Evolutionary conservation across 2,888 invertebrate species (phyloP), one percentile per base, ranked within the genome.

Genomic region (Polyploca ridens): DNA sequence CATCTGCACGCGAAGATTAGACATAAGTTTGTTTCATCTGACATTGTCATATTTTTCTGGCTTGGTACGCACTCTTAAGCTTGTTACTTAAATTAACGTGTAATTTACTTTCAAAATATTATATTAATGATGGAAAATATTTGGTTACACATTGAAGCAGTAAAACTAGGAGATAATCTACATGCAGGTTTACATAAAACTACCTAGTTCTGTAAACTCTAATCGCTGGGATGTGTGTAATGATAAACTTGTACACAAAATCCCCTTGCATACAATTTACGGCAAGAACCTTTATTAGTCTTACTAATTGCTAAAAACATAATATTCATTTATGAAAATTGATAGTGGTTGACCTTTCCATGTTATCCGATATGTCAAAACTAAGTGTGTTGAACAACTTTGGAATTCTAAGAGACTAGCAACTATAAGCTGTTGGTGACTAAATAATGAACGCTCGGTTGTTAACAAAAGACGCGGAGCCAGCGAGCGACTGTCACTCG

Each of bases 361-460:
- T 5, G 1, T 41, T 14, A 14, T 44, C 14, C 38, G 38, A 38
- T 14, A 14, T 44, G 46, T n/a, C n/a, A 46, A n/a, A 5, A 46
- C 14, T 41, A 41, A 46, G 46, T 46, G n/a, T 46, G 46, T n/a
- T 46, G 46, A n/a, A 6, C 46, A 46, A n/a, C n/a, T 46, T 46
- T 46, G 6, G 46, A n/a, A 46, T 46, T 46, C 46, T 41, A 41
- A 38, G 14, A n/a, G 46, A 6, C 46, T 46, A n/a, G 46, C 46
- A n/a, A n/a, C 46, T 10, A 46, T 71, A 65, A 72, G 71, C 73
- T 74, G 75, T 73, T 77, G 78, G 59, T n/a, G 33, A 59, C 73
- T 83, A 77, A 84, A 83, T 84, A 83, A 83, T 81, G 75, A 76
- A 79, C 74, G 74, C 72, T 73, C 68, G 71, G 14, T 14, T 44